These are phyloP conservation scores for Pherbina coryleti DNA, from an alignment of 2,888 invertebrate species.

Conservation along the genomic window DNA sequence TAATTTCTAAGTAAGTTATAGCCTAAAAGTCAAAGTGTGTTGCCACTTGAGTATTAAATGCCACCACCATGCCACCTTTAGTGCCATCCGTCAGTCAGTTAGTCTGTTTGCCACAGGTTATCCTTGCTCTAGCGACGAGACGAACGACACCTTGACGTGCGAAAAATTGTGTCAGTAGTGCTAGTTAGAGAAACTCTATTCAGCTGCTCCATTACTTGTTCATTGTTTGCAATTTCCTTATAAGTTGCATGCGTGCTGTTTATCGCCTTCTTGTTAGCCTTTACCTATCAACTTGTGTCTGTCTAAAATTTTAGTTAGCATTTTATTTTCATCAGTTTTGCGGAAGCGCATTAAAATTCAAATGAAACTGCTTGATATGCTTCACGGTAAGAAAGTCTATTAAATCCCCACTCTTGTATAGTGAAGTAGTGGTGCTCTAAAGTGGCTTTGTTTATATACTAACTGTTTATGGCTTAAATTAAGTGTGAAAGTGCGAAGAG, in stretches of 20 bases:
- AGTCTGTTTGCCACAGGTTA: slow-evolving; percentile 11
- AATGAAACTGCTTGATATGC: not conserved
- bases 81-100: not conserved
- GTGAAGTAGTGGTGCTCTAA: no score
- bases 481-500: no score
- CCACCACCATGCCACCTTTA: not conserved
- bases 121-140: slow-evolving; percentile 7
- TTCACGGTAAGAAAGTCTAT: no score
- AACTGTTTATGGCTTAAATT: no score
- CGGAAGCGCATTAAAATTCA: slow-evolving; percentile 7
- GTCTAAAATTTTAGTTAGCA: not conserved
- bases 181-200: not conserved
- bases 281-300: slow-evolving; percentile 5
- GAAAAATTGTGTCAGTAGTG: slow-evolving; percentile 33
- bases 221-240: not conserved
- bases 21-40: slow-evolving; percentile 21
- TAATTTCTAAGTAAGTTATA: slow-evolving; percentile 14
- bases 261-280: slow-evolving; percentile 36
- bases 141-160: slow-evolving; percentile 30
- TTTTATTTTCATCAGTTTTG: not conserved
- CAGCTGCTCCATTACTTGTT: not conserved
- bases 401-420: no score
- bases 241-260: slow-evolving; percentile 41
- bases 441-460: no score
- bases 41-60: slow-evolving; percentile 8